These are phyloP conservation scores for Oryzias javanicus DNA, from an alignment of 2,113 vertebrate genomes.

Conservation along the genomic window DNA sequence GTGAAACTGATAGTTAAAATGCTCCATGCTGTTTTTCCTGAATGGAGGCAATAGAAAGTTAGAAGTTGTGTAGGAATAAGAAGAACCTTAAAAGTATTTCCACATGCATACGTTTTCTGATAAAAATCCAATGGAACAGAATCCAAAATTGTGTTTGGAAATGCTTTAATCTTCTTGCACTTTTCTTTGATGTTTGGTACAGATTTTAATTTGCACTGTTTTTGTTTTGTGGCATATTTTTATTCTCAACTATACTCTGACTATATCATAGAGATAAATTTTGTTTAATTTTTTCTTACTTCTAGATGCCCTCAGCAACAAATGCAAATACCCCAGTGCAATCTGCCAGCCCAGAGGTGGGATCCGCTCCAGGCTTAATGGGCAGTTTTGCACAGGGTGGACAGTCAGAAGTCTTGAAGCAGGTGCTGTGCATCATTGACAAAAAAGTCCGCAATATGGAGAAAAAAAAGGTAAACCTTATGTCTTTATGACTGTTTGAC, in stretches of 20 bases:
- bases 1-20: no score
- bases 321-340: conserved; percentile 82
- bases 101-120: no score
- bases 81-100: no score
- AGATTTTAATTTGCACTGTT: not conserved
- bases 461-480: conserved; percentile 89
- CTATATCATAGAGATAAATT: not conserved
- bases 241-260: not conserved
- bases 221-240: not conserved
- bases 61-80: no score
- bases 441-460: conserved; percentile 96
- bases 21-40: no score
- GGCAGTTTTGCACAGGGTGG: conserved; percentile 58
- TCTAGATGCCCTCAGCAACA: conserved; percentile 93
- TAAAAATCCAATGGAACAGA: no score
- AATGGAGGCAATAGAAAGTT: no score
- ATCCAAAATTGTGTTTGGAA: no score
- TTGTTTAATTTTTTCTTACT: not conserved
- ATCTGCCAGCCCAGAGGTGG: conserved; percentile 79
- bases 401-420: conserved; percentile 89
- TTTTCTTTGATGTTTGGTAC: not conserved
- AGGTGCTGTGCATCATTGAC: conserved; percentile 90
- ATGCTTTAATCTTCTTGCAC: no score
- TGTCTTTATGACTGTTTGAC: not conserved
- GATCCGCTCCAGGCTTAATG: conserved; percentile 76